A percentile compares a stretch with the other conserved stretches of the same genome.
These are phyloP conservation scores for Hestina assimilis DNA, from an alignment of 1,140 invertebrate species.

Conservation along the genomic window DNA sequence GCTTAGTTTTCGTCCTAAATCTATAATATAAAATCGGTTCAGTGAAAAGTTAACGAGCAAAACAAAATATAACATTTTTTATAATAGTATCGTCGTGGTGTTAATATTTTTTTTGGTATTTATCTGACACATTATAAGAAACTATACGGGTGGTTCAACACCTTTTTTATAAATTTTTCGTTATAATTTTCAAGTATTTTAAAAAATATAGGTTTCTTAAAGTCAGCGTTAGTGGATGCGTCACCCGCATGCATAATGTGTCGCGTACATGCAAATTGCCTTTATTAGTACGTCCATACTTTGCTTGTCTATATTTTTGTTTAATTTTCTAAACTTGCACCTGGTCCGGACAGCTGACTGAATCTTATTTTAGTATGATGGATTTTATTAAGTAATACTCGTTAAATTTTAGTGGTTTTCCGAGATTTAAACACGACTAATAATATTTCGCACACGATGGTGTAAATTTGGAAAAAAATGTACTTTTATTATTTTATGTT, in stretches of 20 bases:
- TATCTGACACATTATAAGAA: not conserved
- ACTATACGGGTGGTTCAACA: constrained; percentile 2
- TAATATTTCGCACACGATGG: not conserved
- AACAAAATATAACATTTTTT: too few relatives aligned
- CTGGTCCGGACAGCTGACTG: constrained; percentile 18
- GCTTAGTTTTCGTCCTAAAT: too few relatives aligned
- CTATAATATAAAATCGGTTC: too few relatives aligned
- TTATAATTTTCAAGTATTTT: not conserved
- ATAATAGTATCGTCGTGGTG: too few relatives aligned
- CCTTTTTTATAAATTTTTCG: not conserved
- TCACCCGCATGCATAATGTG: constrained; percentile 22
- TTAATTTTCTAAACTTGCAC: constrained; percentile 20
- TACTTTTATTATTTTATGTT: too few relatives aligned
- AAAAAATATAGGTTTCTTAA: not conserved
- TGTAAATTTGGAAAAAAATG: too few relatives aligned
- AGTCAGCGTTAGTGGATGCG: not conserved
- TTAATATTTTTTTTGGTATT: too few relatives aligned
- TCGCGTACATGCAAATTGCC: constrained; percentile 21
- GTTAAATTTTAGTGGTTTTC: constrained; percentile 10
- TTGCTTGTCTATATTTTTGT: constrained; percentile 13
- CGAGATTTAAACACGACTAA: not conserved
- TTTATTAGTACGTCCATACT: constrained; percentile 19
- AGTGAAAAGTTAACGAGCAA: too few relatives aligned
- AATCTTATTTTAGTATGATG: constrained; percentile 8
- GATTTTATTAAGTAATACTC: constrained; percentile 12